Evolutionary conservation across 2,113 vertebrate genomes (phyloP), one percentile per base, ranked within the genome.

Genomic region (Eptesicus fuscus): DNA sequence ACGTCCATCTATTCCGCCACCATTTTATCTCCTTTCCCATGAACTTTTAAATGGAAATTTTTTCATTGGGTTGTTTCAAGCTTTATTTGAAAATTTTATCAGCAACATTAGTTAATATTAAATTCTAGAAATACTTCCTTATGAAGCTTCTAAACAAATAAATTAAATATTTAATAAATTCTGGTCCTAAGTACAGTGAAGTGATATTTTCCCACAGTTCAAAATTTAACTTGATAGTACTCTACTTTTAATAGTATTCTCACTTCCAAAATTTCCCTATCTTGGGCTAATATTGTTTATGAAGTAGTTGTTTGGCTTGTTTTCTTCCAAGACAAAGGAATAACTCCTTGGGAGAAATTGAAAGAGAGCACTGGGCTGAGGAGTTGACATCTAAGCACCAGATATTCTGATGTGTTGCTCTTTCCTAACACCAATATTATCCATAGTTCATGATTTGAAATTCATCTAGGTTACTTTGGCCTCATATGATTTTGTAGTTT

Each of bases 101-200:
- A 69, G 32, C 35, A 95, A 69, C 79, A 59, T 71, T 91, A 76
- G 42, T 56, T 91, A 86, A 63, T 82, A 49, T 67, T 59, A 79
- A 77, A 90, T 86, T 61, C 18, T 83, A 79, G 8, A 13, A 67
- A 71, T 16, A 59, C 47, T 91, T 93, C 18, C n/a, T 93, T 85
- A 80, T 92, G 79, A 89, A 73, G 9, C 10, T 85, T 70, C 35
- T 18, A 91, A 91, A 67, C 53, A 91, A 91, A 88, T 51, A 91
- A 80, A 71, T 23, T 40, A 88, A 73, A 73, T 23, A 91, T 16
- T n/a, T 71, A 73, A 35, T 95, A 92, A 93, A 78, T 87, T 96
- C 67, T 91, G 28, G 32, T 88, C 40, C 22, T 88, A 78, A 49
- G 5, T 74, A 37, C 16, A 80, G 20, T 61, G 32, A 84, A 10